These are phyloP conservation scores for Bubo bubo DNA, from an alignment of 2,113 vertebrate genomes.

Conservation along the genomic window DNA sequence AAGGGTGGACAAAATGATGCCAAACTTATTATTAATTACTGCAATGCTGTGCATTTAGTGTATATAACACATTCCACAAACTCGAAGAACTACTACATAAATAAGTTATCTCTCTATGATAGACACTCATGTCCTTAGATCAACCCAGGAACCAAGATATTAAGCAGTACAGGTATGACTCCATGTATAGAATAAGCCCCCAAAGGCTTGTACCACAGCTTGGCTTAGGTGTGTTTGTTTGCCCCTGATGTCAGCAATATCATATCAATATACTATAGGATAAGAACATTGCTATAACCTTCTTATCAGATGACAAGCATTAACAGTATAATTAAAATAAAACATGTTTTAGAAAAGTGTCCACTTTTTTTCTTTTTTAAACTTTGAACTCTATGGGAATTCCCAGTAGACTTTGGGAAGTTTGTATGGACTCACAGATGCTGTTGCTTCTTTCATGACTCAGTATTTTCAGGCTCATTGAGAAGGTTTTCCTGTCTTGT, in stretches of 20 bases:
- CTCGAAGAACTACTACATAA: neutral
- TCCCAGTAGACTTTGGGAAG: neutral
- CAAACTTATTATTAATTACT: neutral
- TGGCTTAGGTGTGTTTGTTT: neutral
- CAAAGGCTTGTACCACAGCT: no score
- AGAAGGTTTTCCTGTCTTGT: neutral
- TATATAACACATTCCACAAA: neutral
- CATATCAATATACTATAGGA: accelerated
- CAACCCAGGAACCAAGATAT: no score
- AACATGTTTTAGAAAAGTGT: neutral
- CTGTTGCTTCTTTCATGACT: neutral
- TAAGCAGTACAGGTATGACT: neutral
- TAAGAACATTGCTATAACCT: no score
- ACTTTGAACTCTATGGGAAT: neutral
- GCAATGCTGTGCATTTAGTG: neutral
- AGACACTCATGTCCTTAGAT: neutral
- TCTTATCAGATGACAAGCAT: neutral
- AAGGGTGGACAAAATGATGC: neutral
- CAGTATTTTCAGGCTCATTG: neutral
- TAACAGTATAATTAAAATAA: neutral
- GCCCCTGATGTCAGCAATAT: neutral
- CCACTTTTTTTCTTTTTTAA: neutral
- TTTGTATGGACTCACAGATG: neutral
- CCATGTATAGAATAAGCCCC: neutral
- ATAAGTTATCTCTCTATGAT: neutral